Evolutionary conservation across 2,113 vertebrate species (phyloP).

Genomic region (Alligator mississippiensis): DNA sequence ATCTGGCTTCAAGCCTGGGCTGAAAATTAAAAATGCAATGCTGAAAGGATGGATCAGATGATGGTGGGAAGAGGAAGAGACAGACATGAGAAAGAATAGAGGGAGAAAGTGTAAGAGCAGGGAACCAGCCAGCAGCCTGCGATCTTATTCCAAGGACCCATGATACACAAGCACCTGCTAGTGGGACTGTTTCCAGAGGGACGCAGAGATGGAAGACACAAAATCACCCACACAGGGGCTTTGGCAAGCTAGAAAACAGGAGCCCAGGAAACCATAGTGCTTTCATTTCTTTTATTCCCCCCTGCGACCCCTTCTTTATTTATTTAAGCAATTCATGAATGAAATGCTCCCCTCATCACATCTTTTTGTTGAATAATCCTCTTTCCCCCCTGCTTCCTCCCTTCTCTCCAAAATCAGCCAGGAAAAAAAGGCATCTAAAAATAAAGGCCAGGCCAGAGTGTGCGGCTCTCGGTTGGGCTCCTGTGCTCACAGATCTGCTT

Average conservation of each 20-base stretch:
- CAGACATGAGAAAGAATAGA: neutral
- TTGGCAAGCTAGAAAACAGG: neutral
- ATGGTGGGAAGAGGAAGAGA: neutral
- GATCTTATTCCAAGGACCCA: neutral
- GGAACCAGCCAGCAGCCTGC: neutral
- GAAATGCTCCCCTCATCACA: slow-evolving; percentile 36
- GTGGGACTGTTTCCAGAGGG: neutral
- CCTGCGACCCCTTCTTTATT: slow-evolving; percentile 37
- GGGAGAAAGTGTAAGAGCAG: neutral
- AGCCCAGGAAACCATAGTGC: neutral
- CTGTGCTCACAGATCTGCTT: slow-evolving; percentile 84
- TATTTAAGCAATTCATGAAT: slow-evolving; percentile 22
- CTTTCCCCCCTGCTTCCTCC: slow-evolving; percentile 39
- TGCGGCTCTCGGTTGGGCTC: slow-evolving; percentile 77
- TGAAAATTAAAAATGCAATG: too few relatives aligned
- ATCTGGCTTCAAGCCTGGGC: neutral
- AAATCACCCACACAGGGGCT: neutral
- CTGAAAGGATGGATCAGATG: neutral
- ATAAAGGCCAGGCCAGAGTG: slow-evolving; percentile 86
- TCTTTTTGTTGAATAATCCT: slow-evolving; percentile 57
- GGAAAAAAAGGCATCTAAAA: slow-evolving; percentile 84
- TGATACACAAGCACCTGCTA: neutral
- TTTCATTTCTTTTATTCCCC: slow-evolving; percentile 39
- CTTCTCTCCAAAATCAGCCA: slow-evolving; percentile 60
- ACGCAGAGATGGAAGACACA: neutral